These are phyloP conservation scores for Engraulis encrasicolus DNA, from an alignment of 2,113 vertebrate genomes.

Conservation along the genomic window DNA sequence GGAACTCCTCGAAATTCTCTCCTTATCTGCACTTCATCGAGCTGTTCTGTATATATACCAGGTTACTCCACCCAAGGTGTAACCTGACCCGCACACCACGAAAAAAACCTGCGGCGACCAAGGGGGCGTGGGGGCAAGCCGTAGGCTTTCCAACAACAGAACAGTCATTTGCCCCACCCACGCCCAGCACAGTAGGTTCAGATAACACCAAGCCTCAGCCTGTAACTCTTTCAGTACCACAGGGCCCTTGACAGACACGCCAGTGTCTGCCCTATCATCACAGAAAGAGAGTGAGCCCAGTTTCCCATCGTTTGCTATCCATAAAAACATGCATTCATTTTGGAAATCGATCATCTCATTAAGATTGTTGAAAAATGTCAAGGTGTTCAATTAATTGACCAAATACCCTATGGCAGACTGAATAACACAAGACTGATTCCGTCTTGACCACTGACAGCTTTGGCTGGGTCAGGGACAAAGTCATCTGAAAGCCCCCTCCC, in stretches of 20 bases:
- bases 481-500: too few species aligned
- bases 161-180: background rate
- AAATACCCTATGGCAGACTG: too few species aligned
- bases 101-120: conserved; percentile 55
- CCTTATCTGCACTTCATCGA: background rate
- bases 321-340: too few species aligned
- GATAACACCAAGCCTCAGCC: background rate
- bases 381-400: too few species aligned
- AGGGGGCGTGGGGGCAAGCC: conserved; percentile 58
- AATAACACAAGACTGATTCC: too few species aligned
- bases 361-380: too few species aligned
- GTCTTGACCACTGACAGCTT: too few species aligned
- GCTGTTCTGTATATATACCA: background rate
- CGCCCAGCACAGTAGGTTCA: background rate
- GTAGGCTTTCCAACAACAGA: background rate
- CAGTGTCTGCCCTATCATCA: background rate
- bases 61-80: conserved; percentile 56
- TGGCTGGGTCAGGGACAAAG: too few species aligned
- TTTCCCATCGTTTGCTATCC: too few species aligned
- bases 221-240: background rate
- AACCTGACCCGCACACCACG: conserved; percentile 36
- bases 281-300: too few species aligned
- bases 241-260: background rate
- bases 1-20: background rate
- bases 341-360: too few species aligned